Conservation (phyloP, 2,888 invertebrate species). For the Melanostoma scalare region DNA sequence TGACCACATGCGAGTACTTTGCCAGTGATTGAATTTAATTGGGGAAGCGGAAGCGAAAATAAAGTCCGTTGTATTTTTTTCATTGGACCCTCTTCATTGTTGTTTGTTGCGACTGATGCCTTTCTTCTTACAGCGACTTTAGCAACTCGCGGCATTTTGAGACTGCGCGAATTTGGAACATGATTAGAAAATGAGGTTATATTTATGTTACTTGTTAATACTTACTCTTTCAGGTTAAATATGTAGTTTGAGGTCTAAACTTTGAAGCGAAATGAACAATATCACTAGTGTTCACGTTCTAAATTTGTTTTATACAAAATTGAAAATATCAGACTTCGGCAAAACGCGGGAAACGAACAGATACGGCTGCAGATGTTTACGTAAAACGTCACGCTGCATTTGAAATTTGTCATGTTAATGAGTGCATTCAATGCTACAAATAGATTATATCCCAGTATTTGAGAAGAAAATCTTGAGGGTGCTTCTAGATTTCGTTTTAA, state of each 20-base stretch:
- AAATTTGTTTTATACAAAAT: neutral
- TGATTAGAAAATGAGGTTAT: conserved; percentile 45
- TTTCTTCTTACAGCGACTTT: conserved; percentile 57
- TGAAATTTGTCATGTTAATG: conserved; percentile 5
- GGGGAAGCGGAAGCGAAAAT: conserved; percentile 78
- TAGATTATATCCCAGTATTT: conserved; percentile 52
- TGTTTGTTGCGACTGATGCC: conserved; percentile 41
- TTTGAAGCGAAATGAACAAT: neutral
- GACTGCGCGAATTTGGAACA: conserved; percentile 42
- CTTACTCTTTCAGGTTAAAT: conserved; percentile 40
- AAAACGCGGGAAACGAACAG: conserved; percentile 60
- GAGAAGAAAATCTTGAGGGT: neutral
- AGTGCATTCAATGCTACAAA: neutral
- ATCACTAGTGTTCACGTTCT: neutral
- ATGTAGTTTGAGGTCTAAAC: conserved; percentile 7
- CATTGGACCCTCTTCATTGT: conserved; percentile 73
- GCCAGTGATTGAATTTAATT: conserved; percentile 83
- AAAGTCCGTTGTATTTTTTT: conserved; percentile 75
- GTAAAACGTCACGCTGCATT: conserved; percentile 29
- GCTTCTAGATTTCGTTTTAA: neutral
- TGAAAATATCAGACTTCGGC: conserved; percentile 5
- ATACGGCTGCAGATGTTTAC: conserved; percentile 56
- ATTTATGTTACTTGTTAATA: conserved; percentile 6
- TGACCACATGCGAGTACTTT: conserved; percentile 90
- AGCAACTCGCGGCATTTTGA: conserved; percentile 53